Conservation (phyloP, 2,113 vertebrate genomes). For the Gorsachius goisagi region DNA sequence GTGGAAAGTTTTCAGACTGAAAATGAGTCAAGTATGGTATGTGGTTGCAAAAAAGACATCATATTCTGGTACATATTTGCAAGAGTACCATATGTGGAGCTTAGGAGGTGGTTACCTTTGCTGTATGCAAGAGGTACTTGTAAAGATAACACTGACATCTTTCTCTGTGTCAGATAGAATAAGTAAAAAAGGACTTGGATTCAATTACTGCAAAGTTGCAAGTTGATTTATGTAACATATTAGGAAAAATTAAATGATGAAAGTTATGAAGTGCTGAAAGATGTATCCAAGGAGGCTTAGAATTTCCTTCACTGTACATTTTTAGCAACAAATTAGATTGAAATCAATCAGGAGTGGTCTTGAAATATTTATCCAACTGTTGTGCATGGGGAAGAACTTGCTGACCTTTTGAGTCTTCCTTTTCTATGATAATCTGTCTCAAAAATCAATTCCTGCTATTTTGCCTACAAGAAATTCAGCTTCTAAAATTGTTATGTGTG, state of each 20-base stretch:
- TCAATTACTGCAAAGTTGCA: not conserved
- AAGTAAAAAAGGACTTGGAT: not conserved
- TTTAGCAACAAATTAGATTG: slow-evolving; percentile 43
- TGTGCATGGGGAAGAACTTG: slow-evolving; percentile 29
- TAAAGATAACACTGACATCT: not conserved
- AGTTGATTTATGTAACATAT: slow-evolving; percentile 3
- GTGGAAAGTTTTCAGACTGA: not conserved
- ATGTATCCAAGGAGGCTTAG: not conserved
- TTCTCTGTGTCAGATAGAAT: not conserved
- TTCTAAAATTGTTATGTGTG: not conserved
- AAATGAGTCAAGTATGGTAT: not conserved
- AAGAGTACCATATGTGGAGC: not conserved
- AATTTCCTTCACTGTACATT: slow-evolving; percentile 32
- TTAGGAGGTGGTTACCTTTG: not conserved
- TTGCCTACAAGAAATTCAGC: not conserved
- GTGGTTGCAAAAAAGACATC: not conserved
- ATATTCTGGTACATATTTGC: not conserved
- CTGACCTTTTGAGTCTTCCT: slow-evolving; percentile 36
- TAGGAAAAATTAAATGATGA: not conserved
- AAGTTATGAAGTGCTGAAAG: not conserved
- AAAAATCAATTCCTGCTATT: slow-evolving; percentile 21
- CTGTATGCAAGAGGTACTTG: not conserved
- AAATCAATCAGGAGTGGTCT: slow-evolving; percentile 11
- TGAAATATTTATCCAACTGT: slow-evolving; percentile 55
- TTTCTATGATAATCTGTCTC: slow-evolving; percentile 16